Base-by-base conservation (phyloP, 1,140 invertebrate species). In the Trypoxylus dichotomus region DNA sequence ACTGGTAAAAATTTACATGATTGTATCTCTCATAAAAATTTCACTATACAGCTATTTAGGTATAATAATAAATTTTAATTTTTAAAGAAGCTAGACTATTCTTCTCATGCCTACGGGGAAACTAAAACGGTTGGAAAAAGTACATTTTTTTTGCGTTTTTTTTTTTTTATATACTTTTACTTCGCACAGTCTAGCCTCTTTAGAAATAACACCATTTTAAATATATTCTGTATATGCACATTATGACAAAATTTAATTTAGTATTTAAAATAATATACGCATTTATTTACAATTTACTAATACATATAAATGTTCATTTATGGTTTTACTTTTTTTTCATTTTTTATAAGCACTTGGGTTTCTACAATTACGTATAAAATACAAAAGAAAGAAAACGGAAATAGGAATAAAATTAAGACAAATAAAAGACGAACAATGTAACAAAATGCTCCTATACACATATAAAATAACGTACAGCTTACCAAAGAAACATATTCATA, bases 311-410 rank as follows among this genome's bases (percentile, higher is more conserved):
- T 68, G 60, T 68, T 68, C 60, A 68, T 68, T 68, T 68, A 68
- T 24, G 60, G 60, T 68, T 68, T 68, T 27, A 24, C 13, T 21
- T 60, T 58, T 60, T 76, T 60, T 60, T 37, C 15, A 32, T 71
- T 68, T 71, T 77, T 68, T 79, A 76, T 79, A 79, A 79, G 78
- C 78, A 79, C 78, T 79, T 79, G 78, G 78, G 78, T 60, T 76
- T 68, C 75, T 79, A 77, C 37, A 58, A 25, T 73, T 77, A 37
- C 43, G 72, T 41, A 77, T 42, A 74, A 41, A 74, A 74, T 74
- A 74, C 29, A 74, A 74, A 41, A 37, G 3, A 74, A 74, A 41
- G 29, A 74, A 74, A 41, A 71, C 13, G 21, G 29, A 71, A 5
- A 41, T 25, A 41, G 19, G 15, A 74, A 41, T 74, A 74, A 25